Percentiles rank a stretch among this genome's conserved stretches.
Evolutionary conservation across 2,888 invertebrate genomes (phyloP).

Genomic region (Apocheima hispidaria): DNA sequence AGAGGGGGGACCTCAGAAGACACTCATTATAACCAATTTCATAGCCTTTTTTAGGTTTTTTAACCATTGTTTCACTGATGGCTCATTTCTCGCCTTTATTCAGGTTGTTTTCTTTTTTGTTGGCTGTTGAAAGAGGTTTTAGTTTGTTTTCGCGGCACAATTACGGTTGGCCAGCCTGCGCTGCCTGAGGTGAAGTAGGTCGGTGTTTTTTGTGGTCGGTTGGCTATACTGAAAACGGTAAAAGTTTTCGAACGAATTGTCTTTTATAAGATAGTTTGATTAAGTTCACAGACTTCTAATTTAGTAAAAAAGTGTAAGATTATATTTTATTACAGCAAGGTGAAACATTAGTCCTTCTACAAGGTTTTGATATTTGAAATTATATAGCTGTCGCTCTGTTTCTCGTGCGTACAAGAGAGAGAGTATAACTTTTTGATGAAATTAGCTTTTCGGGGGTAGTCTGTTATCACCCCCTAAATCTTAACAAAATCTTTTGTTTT

Average conservation of each 20-base stretch:
- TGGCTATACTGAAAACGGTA: constrained; percentile 5
- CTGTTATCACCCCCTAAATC: too few species aligned
- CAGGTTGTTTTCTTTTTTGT: constrained; percentile 59
- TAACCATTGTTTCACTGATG: constrained; percentile 60
- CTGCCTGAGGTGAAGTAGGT: constrained; percentile 27
- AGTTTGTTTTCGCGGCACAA: constrained; percentile 36
- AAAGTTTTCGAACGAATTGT: background rate
- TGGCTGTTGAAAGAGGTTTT: constrained; percentile 43
- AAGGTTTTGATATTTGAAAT: too few species aligned
- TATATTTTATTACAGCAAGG: too few species aligned
- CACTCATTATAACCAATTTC: constrained; percentile 85
- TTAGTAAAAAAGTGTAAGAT: too few species aligned
- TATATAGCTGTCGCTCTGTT: too few species aligned
- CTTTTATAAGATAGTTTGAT: background rate
- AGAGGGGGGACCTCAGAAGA: constrained; percentile 58
- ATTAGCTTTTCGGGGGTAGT: too few species aligned
- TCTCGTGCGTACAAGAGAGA: too few species aligned
- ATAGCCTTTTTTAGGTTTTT: constrained; percentile 52
- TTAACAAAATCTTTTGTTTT: too few species aligned
- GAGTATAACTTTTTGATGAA: too few species aligned
- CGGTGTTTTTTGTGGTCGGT: constrained; percentile 19
- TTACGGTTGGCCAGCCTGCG: constrained; percentile 37
- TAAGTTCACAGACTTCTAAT: too few species aligned
- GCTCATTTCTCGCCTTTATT: constrained; percentile 76
- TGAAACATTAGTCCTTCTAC: too few species aligned